Evolutionary conservation across 2,888 invertebrate genomes (phyloP).

Genomic region (Liposcelis brunnea): DNA sequence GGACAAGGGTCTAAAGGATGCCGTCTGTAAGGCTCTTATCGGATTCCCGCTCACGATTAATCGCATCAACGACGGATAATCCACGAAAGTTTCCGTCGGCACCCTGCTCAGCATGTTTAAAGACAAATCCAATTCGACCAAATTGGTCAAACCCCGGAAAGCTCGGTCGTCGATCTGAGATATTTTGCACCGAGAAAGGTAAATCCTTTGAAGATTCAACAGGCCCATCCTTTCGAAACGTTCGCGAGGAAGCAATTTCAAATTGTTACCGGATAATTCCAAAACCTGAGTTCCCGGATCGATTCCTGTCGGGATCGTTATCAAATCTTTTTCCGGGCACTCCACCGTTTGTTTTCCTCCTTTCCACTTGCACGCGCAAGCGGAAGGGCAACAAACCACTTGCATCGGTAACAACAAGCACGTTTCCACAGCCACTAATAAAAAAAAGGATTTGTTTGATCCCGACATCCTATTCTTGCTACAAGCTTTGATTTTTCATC

Average conservation of each 20-base stretch:
- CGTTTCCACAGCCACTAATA: no score
- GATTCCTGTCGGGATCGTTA: conserved; percentile 68
- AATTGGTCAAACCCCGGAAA: conserved; percentile 70
- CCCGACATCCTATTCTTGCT: no score
- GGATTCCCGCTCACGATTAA: conserved; percentile 67
- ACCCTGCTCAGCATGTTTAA: conserved; percentile 64
- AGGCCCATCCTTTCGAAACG: conserved; percentile 66
- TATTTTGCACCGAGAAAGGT: conserved; percentile 65
- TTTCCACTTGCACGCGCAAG: conserved; percentile 87
- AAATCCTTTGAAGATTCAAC: conserved; percentile 72
- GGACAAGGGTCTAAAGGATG: conserved; percentile 55
- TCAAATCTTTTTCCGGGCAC: conserved; percentile 67
- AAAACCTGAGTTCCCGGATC: conserved; percentile 81
- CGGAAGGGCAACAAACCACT: conserved; percentile 42
- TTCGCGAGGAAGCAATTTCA: conserved; percentile 65
- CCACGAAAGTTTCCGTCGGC: conserved; percentile 60
- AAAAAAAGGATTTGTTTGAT: no score
- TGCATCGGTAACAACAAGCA: not conserved
- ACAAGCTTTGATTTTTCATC: no score
- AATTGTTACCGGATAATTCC: conserved; percentile 73
- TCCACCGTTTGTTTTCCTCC: conserved; percentile 85
- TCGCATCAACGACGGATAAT: conserved; percentile 66
- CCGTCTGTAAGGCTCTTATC: conserved; percentile 56
- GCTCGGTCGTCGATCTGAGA: conserved; percentile 73
- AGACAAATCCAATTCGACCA: conserved; percentile 77